Conservation (phyloP, 92 coral and sea anemone genomes). For the Zoanthus sociatus region DNA sequence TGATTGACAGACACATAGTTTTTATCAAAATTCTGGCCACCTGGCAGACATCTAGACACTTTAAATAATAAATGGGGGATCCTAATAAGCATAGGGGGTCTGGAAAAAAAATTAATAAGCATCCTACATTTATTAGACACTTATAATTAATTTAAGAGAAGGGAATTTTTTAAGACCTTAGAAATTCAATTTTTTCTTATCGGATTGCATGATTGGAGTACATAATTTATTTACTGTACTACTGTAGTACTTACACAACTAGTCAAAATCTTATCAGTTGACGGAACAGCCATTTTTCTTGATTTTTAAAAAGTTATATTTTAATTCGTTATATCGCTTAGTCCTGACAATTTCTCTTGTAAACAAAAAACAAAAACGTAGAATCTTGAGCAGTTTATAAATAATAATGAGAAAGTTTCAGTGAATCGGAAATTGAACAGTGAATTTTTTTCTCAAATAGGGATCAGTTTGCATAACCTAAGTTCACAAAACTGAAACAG, state of each 20-base stretch:
- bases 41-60: no score
- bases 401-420: not conserved
- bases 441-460: not conserved
- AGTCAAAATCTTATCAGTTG: not conserved
- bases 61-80: no score
- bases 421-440: not conserved
- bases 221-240: not conserved
- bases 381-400: not conserved
- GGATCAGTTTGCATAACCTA: no score
- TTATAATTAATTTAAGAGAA: no score
- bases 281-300: not conserved
- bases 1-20: no score
- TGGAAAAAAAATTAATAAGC: no score
- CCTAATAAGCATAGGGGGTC: no score
- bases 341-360: constrained; percentile 1
- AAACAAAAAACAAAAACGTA: not conserved
- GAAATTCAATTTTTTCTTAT: no score
- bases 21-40: no score
- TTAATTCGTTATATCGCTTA: not conserved
- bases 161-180: no score
- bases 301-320: not conserved
- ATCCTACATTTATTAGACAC: no score
- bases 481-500: not conserved
- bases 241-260: no score
- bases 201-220: not conserved